These are phyloP conservation scores for Lepetodrilus schrolli DNA, from an alignment of 2,888 invertebrate genomes.

Conservation along the genomic window DNA sequence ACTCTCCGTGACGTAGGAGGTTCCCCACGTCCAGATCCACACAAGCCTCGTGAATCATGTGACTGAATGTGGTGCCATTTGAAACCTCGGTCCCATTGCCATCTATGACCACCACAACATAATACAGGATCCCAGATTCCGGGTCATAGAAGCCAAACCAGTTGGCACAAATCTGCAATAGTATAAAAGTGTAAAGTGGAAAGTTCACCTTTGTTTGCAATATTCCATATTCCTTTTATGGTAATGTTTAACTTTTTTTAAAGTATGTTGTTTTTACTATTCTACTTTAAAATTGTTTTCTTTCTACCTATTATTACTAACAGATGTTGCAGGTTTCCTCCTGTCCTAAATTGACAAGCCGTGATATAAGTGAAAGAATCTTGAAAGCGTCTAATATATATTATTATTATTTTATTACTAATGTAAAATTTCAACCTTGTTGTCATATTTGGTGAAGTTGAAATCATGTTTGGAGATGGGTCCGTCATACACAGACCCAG, in stretches of 20 bases:
- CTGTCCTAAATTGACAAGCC: too few species aligned
- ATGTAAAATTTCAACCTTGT: slow-evolving; percentile 35
- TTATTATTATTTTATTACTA: too few species aligned
- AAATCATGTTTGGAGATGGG: slow-evolving; percentile 44
- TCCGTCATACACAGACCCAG: slow-evolving; percentile 58
- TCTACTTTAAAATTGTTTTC: too few species aligned
- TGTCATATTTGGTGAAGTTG: slow-evolving; percentile 47
- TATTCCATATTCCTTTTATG: too few species aligned
- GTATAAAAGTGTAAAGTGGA: too few species aligned
- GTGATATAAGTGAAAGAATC: too few species aligned
- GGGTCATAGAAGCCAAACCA: slow-evolving; percentile 59
- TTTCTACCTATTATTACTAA: too few species aligned
- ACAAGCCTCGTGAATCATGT: slow-evolving; percentile 42
- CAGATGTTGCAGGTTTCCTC: too few species aligned
- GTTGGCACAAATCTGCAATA: slow-evolving; percentile 55
- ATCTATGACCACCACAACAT: slow-evolving; percentile 44
- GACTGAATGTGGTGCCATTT: slow-evolving; percentile 32
- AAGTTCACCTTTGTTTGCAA: too few species aligned
- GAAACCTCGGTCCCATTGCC: slow-evolving; percentile 38
- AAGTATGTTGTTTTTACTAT: too few species aligned
- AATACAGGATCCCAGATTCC: slow-evolving; percentile 54
- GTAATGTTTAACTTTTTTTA: too few species aligned
- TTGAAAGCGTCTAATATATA: too few species aligned
- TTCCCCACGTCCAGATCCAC: slow-evolving; percentile 35
- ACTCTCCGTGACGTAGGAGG: slow-evolving; percentile 44